These are phyloP conservation scores for Pseudomyrmex dendroicus DNA, from an alignment of 1,140 invertebrate genomes.

Conservation along the genomic window DNA sequence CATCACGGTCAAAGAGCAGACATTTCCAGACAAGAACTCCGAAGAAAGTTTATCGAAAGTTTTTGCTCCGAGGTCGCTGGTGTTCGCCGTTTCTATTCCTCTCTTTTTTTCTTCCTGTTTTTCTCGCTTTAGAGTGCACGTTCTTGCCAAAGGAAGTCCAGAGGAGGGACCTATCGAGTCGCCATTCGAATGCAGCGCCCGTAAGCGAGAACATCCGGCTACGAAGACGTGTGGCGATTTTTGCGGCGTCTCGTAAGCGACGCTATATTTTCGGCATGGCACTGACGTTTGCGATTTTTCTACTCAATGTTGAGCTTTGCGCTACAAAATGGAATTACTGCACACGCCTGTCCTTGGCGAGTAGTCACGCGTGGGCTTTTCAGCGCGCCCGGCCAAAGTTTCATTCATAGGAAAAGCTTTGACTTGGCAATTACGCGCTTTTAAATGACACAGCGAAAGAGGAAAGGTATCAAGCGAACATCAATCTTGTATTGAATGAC, in stretches of 20 bases:
- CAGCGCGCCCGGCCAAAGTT: constrained; percentile 56
- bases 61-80: constrained; percentile 43
- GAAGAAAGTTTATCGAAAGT: constrained; percentile 29
- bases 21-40: constrained; percentile 54
- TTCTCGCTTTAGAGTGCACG: constrained; percentile 24
- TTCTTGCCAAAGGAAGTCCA: constrained; percentile 34
- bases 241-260: constrained; percentile 25
- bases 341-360: constrained; percentile 22
- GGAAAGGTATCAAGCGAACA: neutral
- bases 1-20: neutral
- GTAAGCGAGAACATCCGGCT: constrained; percentile 33
- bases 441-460: neutral
- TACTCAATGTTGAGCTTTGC: constrained; percentile 4
- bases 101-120: neutral
- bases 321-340: constrained; percentile 4
- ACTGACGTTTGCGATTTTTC: constrained; percentile 33
- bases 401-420: constrained; percentile 61
- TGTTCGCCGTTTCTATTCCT: constrained; percentile 23
- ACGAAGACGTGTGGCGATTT: constrained; percentile 51
- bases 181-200: constrained; percentile 54
- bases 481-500: neutral
- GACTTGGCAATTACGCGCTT: neutral
- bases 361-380: constrained; percentile 30
- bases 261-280: constrained; percentile 37
- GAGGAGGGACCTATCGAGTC: constrained; percentile 11